Evolutionary conservation across 2,113 vertebrate species (phyloP).

Genomic region (Ceyx melanurus): DNA sequence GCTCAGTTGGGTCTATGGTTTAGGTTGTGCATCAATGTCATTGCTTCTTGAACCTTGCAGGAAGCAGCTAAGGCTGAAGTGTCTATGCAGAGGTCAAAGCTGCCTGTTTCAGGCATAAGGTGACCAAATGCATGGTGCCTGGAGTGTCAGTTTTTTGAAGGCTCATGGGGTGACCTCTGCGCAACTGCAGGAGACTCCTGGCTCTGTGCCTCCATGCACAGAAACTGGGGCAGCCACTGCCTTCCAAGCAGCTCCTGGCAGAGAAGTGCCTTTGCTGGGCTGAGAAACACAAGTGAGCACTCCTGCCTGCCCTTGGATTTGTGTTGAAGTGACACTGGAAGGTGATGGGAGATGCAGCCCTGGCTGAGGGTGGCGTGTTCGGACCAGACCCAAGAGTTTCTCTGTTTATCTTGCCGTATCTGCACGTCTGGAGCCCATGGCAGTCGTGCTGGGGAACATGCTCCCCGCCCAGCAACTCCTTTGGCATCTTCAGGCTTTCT

Average conservation of each 20-base stretch:
- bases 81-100: background rate
- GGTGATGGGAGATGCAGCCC: background rate
- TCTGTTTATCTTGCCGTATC: background rate
- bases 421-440: conserved; percentile 20
- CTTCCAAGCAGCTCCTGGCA: background rate
- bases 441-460: background rate
- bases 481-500: conserved; percentile 30
- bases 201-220: background rate
- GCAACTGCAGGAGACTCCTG: background rate
- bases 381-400: background rate
- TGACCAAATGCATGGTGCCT: rapidly evolving
- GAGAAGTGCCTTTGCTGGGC: background rate
- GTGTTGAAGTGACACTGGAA: background rate
- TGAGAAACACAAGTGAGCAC: rapidly evolving
- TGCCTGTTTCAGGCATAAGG: background rate
- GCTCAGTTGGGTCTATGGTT: background rate
- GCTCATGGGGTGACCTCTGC: background rate
- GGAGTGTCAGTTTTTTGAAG: background rate
- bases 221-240: background rate
- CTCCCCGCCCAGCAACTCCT: background rate
- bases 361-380: background rate
- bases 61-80: background rate
- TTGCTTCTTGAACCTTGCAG: background rate
- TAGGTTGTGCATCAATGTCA: rapidly evolving
- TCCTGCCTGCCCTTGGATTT: background rate